Conservation (phyloP, 2,888 invertebrate species). For the Thysanoteuthis rhombus region DNA sequence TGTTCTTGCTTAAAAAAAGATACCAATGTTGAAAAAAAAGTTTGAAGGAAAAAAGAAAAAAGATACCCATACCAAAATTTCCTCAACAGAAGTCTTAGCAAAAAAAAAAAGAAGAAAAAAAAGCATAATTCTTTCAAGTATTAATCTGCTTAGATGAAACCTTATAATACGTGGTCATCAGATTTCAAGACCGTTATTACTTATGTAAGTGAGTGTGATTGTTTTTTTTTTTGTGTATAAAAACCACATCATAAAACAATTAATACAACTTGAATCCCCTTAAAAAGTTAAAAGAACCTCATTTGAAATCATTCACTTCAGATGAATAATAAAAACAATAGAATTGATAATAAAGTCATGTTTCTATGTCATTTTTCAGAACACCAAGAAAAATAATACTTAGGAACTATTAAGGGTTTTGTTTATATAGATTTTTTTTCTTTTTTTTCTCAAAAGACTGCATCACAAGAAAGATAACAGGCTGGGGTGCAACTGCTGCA, state of each 20-base stretch:
- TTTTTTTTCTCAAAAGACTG: background rate
- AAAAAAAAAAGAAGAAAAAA: background rate
- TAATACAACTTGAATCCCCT: background rate
- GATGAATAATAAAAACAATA: background rate
- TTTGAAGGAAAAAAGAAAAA: background rate
- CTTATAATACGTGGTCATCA: background rate
- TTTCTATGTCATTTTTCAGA: background rate
- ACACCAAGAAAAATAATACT: constrained; percentile 12
- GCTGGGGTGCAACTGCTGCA: background rate
- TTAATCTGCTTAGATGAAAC: background rate
- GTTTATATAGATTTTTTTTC: background rate
- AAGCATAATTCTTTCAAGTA: background rate
- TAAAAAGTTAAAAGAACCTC: background rate
- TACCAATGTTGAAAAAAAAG: too few relatives aligned
- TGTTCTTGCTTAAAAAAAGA: background rate
- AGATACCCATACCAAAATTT: background rate
- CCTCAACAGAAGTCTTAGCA: background rate
- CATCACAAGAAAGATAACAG: constrained; percentile 12
- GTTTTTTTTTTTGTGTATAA: background rate
- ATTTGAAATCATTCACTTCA: background rate
- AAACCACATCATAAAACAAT: too few relatives aligned
- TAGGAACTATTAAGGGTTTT: background rate
- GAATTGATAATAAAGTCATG: background rate
- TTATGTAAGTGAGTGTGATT: background rate
- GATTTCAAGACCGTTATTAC: background rate